phyloP scores from a whole-genome alignment of 2,888 invertebrate species.

The Hypercompe scribonia region DNA sequence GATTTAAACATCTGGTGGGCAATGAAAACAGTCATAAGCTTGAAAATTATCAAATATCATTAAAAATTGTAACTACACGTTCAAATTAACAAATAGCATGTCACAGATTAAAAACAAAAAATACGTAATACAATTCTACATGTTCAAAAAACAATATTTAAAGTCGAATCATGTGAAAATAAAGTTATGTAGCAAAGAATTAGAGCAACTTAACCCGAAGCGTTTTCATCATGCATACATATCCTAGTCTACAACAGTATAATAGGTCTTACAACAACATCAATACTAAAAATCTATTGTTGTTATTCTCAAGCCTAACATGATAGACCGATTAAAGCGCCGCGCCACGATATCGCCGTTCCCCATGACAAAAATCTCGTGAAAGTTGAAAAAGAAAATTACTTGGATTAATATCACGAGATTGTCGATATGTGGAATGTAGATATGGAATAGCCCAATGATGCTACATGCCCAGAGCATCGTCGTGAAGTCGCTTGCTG shows the following conservation, averaged over 20 bases:
- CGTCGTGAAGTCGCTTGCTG: neutral
- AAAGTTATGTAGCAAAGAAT: neutral
- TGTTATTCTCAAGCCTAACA: neutral
- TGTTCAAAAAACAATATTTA: neutral
- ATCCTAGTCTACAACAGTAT: neutral
- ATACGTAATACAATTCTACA: neutral
- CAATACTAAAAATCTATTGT: neutral
- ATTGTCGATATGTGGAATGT: slow-evolving; percentile 1
- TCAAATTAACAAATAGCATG: neutral
- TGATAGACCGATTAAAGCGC: neutral
- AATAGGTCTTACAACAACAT: neutral
- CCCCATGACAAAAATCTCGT: neutral
- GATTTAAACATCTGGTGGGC: neutral
- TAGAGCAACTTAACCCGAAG: neutral
- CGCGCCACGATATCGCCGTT: neutral
- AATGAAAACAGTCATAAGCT: neutral
- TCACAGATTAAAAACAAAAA: neutral
- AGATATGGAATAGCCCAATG: neutral
- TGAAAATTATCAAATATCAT: neutral
- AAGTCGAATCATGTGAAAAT: neutral
- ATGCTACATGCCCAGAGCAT: neutral
- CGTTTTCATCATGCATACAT: neutral
- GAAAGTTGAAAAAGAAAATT: neutral
- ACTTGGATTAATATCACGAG: neutral
- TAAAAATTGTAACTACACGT: neutral